Base-by-base conservation (phyloP, 2,888 invertebrate genomes). In the Hyles lineata region DNA sequence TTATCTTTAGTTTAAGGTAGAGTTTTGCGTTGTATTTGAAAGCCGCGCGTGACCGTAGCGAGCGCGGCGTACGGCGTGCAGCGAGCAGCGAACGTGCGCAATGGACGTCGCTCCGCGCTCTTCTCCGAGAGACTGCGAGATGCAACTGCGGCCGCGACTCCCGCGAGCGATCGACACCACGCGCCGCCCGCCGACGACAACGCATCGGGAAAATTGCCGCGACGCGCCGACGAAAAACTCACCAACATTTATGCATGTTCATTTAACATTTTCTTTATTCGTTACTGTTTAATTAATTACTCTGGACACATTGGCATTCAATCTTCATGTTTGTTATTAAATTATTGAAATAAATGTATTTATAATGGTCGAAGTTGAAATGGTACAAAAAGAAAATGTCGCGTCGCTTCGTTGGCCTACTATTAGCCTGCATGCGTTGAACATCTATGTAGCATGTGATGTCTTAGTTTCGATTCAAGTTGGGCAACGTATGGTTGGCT, bases 101-200 rank as follows among this genome's bases (percentile, higher is more conserved):
- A 32, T 76, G 80, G 73, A 89, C 92, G 92, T 92, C 87, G 78
- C 83, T 78, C 85, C 87, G 87, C 90, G 85, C 79, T 84, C 86
- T 87, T 77, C 75, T 77, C 85, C 87, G 85, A 83, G 76, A 79
- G 82, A 92, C 92, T 91, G 91, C 61, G 73, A 61, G 70, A 71
- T 63, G 74, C 70, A 73, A n/a, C 70, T 72, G 72, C 70, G 43
- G 70, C 9, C 29, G 29, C 29, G 29, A 29, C 5, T 29, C 29
- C 70, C 74, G 76, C 74, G 72, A 67, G 60, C 43, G 32, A 60
- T 25, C 69, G 52, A 29, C 29, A 15, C 61, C 60, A 55, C 63
- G 32, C 55, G 55, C 4, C n/a, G 19, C 63, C 17, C 55, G 63
- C 4, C n/a, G 35, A 67, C 35, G 55, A 32, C 11, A 52, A 21